A percentile compares a stretch with the other conserved stretches of the same genome.
These are phyloP conservation scores for Aphaenogaster ashmeadi DNA, from an alignment of 1,140 invertebrate genomes.

Conservation along the genomic window DNA sequence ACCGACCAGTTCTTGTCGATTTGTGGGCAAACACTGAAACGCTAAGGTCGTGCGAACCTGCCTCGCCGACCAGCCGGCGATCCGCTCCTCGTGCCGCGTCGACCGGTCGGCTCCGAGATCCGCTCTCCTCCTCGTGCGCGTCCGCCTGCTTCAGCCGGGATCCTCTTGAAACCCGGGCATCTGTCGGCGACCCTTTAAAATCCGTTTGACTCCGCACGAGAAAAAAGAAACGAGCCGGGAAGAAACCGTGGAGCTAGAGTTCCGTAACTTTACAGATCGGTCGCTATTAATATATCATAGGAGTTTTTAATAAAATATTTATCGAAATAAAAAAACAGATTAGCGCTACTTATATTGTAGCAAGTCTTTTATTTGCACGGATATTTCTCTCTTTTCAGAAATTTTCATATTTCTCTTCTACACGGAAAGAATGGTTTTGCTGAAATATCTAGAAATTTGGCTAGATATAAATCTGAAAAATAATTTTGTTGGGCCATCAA, in stretches of 20 bases:
- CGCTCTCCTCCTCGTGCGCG: conserved; percentile 14
- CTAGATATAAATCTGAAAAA: too few species aligned
- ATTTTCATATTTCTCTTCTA: background rate
- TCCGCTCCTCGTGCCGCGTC: conserved; percentile 49
- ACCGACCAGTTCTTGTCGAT: conserved; percentile 82
- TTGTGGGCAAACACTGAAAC: conserved; percentile 81
- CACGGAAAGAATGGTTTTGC: too few species aligned
- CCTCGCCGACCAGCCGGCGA: conserved; percentile 57
- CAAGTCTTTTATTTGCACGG: background rate
- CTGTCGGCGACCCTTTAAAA: conserved; percentile 62
- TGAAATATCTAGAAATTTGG: too few species aligned
- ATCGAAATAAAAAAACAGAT: background rate
- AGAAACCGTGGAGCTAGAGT: background rate
- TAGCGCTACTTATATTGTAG: background rate
- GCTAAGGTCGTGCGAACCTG: conserved; percentile 80
- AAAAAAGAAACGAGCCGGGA: background rate
- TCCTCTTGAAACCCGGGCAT: conserved; percentile 62
- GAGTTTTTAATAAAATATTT: background rate
- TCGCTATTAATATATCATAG: background rate
- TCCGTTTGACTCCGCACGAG: conserved; percentile 38
- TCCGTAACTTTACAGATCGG: background rate
- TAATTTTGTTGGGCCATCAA: too few species aligned
- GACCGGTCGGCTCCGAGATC: conserved; percentile 45
- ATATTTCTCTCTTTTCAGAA: too few species aligned
- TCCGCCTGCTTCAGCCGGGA: background rate